These are phyloP conservation scores for Mallotus villosus DNA, from an alignment of 2,797 vertebrate genomes.

Conservation along the genomic window DNA sequence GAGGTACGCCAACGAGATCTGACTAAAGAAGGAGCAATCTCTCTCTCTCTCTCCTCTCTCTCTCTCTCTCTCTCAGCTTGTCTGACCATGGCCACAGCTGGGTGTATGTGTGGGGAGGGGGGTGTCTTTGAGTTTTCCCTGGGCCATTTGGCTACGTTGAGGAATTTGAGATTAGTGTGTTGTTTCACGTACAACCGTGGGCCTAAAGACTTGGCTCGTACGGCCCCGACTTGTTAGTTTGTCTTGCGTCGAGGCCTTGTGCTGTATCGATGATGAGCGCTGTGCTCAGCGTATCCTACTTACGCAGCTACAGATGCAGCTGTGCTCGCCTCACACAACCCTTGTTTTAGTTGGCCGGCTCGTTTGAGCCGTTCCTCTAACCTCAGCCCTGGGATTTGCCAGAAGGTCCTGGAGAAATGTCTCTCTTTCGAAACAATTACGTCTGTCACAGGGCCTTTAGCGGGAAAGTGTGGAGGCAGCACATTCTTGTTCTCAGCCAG, in stretches of 20 bases:
- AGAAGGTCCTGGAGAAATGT: slow-evolving; percentile 59
- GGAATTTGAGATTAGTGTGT: not conserved
- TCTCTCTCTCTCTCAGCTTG: not conserved
- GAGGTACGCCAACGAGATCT: no score
- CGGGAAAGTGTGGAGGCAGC: slow-evolving; percentile 59
- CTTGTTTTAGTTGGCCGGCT: slow-evolving; percentile 50
- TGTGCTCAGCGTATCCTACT: slow-evolving; percentile 38
- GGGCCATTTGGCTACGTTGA: slow-evolving; percentile 24
- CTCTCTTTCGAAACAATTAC: slow-evolving; percentile 63
- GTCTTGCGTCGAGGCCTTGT: slow-evolving; percentile 42
- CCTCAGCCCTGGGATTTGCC: slow-evolving; percentile 49
- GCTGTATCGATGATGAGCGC: slow-evolving; percentile 42
- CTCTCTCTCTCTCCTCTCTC: no score
- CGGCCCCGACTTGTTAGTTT: slow-evolving; percentile 33
- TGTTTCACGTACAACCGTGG: slow-evolving; percentile 33
- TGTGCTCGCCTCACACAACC: slow-evolving; percentile 33
- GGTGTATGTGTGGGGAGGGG: not conserved
- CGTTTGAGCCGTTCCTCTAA: slow-evolving; percentile 47
- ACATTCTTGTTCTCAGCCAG: slow-evolving; percentile 51
- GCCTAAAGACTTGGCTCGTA: slow-evolving; percentile 48
- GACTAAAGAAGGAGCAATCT: no score
- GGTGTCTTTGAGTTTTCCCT: slow-evolving; percentile 4
- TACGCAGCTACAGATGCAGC: slow-evolving; percentile 55
- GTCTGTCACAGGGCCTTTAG: slow-evolving; percentile 68
- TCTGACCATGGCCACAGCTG: slow-evolving; percentile 38